These are phyloP conservation scores for Stichopus chloronotus DNA, from an alignment of 35 echinoderm and acorn worm genomes.

Conservation along the genomic window DNA sequence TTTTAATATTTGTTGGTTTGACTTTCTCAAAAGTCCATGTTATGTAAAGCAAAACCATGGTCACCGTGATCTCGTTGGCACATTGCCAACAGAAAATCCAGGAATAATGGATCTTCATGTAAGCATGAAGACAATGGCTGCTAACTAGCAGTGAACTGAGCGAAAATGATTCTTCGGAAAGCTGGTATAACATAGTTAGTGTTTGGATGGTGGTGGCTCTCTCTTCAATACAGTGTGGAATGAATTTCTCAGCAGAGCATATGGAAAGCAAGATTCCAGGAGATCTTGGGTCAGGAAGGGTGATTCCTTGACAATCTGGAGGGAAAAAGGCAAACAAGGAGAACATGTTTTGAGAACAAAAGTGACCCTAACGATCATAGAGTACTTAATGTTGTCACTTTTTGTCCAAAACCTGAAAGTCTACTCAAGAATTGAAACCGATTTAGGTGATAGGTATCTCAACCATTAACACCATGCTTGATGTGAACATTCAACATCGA, in stretches of 20 bases:
- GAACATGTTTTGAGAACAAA: background rate
- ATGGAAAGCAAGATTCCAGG: slow-evolving; percentile 94
- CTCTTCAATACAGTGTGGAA: slow-evolving; percentile 91
- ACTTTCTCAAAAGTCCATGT: too few relatives aligned
- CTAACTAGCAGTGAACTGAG: too few relatives aligned
- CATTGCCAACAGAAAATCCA: too few relatives aligned
- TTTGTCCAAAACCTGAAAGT: background rate
- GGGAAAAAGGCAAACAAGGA: slow-evolving; percentile 45
- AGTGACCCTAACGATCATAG: background rate
- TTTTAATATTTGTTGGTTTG: too few relatives aligned
- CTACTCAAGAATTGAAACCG: background rate
- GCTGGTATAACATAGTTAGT: background rate
- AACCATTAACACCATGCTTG: too few relatives aligned
- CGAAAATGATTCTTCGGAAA: too few relatives aligned
- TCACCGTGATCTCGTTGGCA: too few relatives aligned
- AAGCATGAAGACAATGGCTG: too few relatives aligned
- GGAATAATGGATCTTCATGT: too few relatives aligned
- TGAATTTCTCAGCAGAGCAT: slow-evolving; percentile 85
- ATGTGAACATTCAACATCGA: too few relatives aligned
- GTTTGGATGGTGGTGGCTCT: slow-evolving; percentile 39
- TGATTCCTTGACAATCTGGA: slow-evolving; percentile 93
- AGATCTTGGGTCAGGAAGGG: slow-evolving; percentile 94
- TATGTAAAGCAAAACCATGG: too few relatives aligned
- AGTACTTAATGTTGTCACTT: background rate
- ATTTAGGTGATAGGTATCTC: background rate